These are phyloP conservation scores for Gonioctena quinquepunctata DNA, from an alignment of 1,140 invertebrate species.

Conservation along the genomic window DNA sequence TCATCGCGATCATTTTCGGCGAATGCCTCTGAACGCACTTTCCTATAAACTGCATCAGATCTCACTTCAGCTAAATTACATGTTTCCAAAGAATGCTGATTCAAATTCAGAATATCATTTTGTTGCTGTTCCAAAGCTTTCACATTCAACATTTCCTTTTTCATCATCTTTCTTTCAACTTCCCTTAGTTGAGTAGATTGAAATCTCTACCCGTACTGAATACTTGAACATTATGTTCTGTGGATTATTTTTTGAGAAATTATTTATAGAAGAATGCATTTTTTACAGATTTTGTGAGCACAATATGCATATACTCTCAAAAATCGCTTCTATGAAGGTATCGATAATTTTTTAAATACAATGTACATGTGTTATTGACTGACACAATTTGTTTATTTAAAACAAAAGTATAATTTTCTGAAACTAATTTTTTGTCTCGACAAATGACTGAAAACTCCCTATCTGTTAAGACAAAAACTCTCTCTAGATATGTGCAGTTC, in stretches of 20 bases:
- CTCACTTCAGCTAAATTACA: not conserved
- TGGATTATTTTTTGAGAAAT: not conserved
- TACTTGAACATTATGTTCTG: not conserved
- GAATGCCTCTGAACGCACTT: conserved; percentile 4
- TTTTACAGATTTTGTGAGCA: not conserved
- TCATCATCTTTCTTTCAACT: not conserved
- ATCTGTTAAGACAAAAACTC: no score
- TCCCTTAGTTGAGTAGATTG: not conserved
- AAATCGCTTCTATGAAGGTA: not conserved
- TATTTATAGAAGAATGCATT: not conserved
- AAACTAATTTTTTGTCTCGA: not conserved
- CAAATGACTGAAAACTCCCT: no score
- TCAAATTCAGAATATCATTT: not conserved
- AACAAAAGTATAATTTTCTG: conserved; percentile 1
- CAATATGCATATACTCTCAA: conserved; percentile 14
- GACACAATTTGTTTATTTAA: not conserved
- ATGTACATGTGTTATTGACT: conserved; percentile 11
- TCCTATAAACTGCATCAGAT: no score
- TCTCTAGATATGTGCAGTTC: no score
- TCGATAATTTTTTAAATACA: conserved; percentile 13
- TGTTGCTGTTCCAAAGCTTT: conserved; percentile 3
- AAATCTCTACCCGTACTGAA: not conserved
- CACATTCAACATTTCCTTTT: conserved; percentile 11
- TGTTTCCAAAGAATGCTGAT: not conserved
- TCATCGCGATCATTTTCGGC: not conserved